phyloP scores from a whole-genome alignment of 1,140 invertebrate species.

The Bursaphelenchus mucronatus region DNA sequence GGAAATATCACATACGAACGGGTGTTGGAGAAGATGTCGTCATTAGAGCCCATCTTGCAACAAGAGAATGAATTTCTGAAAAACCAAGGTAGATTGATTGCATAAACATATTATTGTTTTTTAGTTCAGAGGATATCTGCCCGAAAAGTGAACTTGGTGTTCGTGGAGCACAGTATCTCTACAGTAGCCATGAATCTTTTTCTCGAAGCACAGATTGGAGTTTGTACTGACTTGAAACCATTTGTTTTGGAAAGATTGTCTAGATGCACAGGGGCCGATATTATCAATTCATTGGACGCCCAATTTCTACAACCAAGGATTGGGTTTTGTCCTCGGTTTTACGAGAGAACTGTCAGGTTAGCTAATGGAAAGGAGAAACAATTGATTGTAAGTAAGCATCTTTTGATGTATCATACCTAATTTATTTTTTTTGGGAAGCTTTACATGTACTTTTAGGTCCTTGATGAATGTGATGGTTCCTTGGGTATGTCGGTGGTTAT shows the following conservation, averaged over 20 bases:
- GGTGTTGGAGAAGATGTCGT: conserved; percentile 46
- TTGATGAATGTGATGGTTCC: conserved; percentile 81
- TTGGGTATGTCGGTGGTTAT: conserved; percentile 83
- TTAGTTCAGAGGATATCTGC: conserved; percentile 77
- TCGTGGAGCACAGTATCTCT: conserved; percentile 83
- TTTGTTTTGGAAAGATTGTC: conserved; percentile 77
- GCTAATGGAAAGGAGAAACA: conserved; percentile 64
- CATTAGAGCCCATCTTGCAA: conserved; percentile 53
- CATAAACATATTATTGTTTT: conserved; percentile 9
- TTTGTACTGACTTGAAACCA: conserved; percentile 81
- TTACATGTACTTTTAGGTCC: conserved; percentile 62
- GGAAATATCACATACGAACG: conserved; percentile 58
- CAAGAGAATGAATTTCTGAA: conserved; percentile 57
- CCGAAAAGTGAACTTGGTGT: conserved; percentile 76
- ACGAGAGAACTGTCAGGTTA: conserved; percentile 70
- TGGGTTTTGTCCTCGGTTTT: conserved; percentile 81
- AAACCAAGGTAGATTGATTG: conserved; percentile 46
- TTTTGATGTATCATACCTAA: neutral
- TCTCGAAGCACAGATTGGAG: conserved; percentile 74
- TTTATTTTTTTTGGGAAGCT: conserved; percentile 51
- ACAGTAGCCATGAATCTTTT: conserved; percentile 62
- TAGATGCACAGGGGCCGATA: conserved; percentile 76
- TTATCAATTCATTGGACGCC: conserved; percentile 83
- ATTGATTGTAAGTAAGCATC: conserved; percentile 35
- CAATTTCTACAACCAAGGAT: conserved; percentile 70